A percentile compares a stretch with the other conserved stretches of the same genome.
Evolutionary conservation across 2,888 invertebrate genomes (phyloP).

Genomic region (Carterocephalus palaemon): DNA sequence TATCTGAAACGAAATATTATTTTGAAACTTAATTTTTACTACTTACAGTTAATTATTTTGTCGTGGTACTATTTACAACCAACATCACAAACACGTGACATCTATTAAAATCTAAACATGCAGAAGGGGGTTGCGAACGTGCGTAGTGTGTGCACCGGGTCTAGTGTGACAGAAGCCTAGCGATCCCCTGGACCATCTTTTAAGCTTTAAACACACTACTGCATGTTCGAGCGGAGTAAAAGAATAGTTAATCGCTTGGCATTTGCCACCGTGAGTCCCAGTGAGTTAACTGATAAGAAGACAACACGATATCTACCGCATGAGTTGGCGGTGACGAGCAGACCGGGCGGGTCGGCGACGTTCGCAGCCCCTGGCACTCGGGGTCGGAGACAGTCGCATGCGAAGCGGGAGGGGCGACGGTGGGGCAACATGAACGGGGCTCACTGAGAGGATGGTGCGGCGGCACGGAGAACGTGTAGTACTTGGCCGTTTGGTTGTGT

Average conservation of each 20-base stretch:
- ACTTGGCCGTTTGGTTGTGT: conserved; percentile 82
- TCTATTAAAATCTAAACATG: conserved; percentile 72
- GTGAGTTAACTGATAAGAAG: conserved; percentile 43
- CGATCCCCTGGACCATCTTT: conserved; percentile 32
- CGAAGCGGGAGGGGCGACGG: conserved; percentile 79
- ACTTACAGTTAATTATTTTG: conserved; percentile 1
- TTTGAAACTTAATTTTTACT: not conserved
- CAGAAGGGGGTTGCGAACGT: conserved; percentile 78
- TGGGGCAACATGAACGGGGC: conserved; percentile 80
- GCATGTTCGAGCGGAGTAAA: not conserved
- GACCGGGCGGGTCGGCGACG: conserved; percentile 55
- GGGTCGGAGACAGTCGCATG: conserved; percentile 78
- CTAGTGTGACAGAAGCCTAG: conserved; percentile 54
- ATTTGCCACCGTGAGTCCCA: conserved; percentile 43
- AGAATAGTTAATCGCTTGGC: conserved; percentile 38
- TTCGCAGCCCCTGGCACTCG: conserved; percentile 76
- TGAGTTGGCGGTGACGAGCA: conserved; percentile 53
- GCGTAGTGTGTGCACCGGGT: conserved; percentile 58
- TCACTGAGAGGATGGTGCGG: conserved; percentile 80
- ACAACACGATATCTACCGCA: conserved; percentile 65
- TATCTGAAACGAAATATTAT: too few relatives aligned
- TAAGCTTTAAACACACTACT: conserved; percentile 1
- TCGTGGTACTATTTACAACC: conserved; percentile 38
- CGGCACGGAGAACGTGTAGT: conserved; percentile 82
- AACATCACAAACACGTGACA: conserved; percentile 71